These are phyloP conservation scores for Tholera decimalis DNA, from an alignment of 2,888 invertebrate species.

Conservation along the genomic window DNA sequence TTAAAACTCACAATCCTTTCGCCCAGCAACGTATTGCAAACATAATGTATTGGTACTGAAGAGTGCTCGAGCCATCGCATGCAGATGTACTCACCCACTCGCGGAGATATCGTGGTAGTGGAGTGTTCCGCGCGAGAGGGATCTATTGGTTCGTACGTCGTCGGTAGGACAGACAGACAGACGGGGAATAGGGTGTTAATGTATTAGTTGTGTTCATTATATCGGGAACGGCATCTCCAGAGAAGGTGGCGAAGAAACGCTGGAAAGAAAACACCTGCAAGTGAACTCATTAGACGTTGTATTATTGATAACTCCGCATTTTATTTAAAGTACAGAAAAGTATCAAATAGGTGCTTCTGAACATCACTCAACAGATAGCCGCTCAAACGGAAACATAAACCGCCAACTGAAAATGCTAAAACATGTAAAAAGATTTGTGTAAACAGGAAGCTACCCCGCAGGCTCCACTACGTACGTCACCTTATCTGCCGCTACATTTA, in stretches of 20 bases:
- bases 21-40: conserved; percentile 1
- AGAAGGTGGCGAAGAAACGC: not conserved
- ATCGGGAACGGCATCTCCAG: not conserved
- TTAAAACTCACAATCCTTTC: not conserved
- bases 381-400: not conserved
- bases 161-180: no score
- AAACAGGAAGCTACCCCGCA: conserved; percentile 18
- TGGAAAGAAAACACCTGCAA: not conserved
- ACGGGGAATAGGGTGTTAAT: not conserved
- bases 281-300: not conserved
- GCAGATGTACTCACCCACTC: conserved; percentile 24
- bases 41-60: conserved; percentile 20
- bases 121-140: conserved; percentile 18
- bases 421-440: conserved; percentile 1
- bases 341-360: not conserved
- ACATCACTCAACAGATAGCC: not conserved
- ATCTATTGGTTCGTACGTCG: conserved; percentile 31
- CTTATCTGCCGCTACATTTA: conserved; percentile 51
- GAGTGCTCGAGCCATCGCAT: conserved; percentile 38
- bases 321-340: not conserved
- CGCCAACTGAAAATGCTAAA: not conserved
- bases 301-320: not conserved
- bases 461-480: not conserved
- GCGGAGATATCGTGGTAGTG: not conserved
- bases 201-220: not conserved